Evolutionary conservation across 1,140 invertebrate genomes (phyloP), one percentile per base, ranked within the genome.

Genomic region (Agrilus planipennis): DNA sequence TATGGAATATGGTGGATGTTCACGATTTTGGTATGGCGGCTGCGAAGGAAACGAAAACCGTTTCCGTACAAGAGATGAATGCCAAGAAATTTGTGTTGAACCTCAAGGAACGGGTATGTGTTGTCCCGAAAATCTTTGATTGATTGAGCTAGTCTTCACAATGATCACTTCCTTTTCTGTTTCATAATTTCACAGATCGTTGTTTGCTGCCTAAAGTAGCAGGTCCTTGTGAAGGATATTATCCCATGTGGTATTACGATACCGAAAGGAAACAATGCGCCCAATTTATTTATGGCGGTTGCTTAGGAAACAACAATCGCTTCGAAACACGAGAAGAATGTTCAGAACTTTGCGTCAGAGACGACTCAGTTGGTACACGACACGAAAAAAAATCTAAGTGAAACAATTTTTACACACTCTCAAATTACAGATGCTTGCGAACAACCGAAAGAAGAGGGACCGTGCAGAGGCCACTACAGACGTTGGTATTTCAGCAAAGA

Each of bases 11-110:
- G 89, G 88, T 11, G 82, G 83, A 11, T 96, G 93, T 58, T 81
- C 81, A 0, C 69, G 86, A 31, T 97, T 96, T 66, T 94, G 89
- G 87, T 96, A 93, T 59, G 89, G 91, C 18, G 89, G 91, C 19
- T 94, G 89, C 60, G 84, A 84, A 0, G 91, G 92, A 25, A 97
- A 96, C 58, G 77, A 72, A 3, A 93, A 95, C 63, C 68, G 83
- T 4, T 98, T 95, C 64, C 72, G 73, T 25, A 77, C 72, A 5
- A 75, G 87, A 57, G 84, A 89, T 36, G 86, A 91, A 47, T 99
- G 94, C 57, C 79, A 86, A 52, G 69, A 75, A 11, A 70, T 79
- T 32, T 96, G 92, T 58, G 84, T 95, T 23, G 75, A 86, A 42
- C 90, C 91, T 0, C 65, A 75, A 50, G 87, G 86, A 42, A 76